Percentiles rank a stretch among this genome's conserved stretches.
Evolutionary conservation across 2,113 vertebrate species (phyloP).

Genomic region (Aplodontia rufa): DNA sequence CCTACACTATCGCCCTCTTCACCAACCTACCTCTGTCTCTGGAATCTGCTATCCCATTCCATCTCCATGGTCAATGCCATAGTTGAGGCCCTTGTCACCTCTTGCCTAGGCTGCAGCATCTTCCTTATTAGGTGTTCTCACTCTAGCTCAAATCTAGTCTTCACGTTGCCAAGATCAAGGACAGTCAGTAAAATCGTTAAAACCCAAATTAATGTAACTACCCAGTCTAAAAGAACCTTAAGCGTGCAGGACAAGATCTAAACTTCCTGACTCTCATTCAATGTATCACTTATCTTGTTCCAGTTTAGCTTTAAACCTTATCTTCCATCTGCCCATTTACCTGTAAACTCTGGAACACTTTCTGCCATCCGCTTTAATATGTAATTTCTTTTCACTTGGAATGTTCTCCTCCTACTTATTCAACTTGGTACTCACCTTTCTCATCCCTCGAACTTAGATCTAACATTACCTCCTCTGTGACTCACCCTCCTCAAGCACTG

Average conservation of each 20-base stretch:
- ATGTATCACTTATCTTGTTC: background rate
- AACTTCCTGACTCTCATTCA: background rate
- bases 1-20: background rate
- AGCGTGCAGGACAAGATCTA: background rate
- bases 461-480: background rate
- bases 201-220: constrained; percentile 14
- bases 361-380: background rate
- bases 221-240: background rate
- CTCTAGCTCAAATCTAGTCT: background rate
- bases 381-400: background rate
- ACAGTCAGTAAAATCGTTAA: background rate
- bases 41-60: background rate
- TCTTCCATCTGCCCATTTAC: background rate
- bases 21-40: background rate
- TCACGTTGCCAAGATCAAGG: background rate
- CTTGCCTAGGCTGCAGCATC: background rate
- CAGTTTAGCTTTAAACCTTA: background rate
- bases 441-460: background rate
- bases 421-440: background rate
- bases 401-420: background rate
- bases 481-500: background rate
- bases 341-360: background rate
- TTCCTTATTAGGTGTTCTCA: background rate
- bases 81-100: background rate
- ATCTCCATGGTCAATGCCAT: background rate